Conservation (phyloP, 1,140 invertebrate genomes). For the Steinernema feltiae region DNA sequence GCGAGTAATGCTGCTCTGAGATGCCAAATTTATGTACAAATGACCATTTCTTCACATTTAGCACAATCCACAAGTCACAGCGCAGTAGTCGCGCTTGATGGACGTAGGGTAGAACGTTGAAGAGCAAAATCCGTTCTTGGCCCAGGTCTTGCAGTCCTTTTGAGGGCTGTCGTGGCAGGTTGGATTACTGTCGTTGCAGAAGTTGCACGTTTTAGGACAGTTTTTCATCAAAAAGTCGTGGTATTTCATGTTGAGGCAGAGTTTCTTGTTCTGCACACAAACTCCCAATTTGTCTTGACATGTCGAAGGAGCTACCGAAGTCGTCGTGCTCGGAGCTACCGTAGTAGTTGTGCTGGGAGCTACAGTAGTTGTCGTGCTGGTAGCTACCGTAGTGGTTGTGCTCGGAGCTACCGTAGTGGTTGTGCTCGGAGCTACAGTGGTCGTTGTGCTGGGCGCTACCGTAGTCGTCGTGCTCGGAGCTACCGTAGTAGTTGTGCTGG, state of each 20-base stretch:
- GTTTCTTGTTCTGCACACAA: not conserved
- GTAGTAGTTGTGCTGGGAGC: too few relatives aligned
- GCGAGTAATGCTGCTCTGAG: too few relatives aligned
- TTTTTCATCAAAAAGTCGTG: not conserved
- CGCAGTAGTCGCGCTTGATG: not conserved
- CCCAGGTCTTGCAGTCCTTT: not conserved
- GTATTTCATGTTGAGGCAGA: not conserved
- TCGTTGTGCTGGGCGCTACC: too few relatives aligned
- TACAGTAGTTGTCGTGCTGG: too few relatives aligned
- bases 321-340: too few relatives aligned
- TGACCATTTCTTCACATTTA: too few relatives aligned
- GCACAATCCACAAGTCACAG: not conserved
- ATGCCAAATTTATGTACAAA: too few relatives aligned
- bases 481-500: too few relatives aligned
- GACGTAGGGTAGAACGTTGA: not conserved
- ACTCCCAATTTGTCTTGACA: not conserved
- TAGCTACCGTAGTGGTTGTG: too few relatives aligned
- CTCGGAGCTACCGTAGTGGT: too few relatives aligned
- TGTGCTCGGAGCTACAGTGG: too few relatives aligned
- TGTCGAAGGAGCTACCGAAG: not conserved
- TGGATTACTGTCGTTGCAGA: not conserved
- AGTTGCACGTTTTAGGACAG: not conserved
- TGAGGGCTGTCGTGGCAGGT: not conserved
- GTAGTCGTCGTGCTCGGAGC: too few relatives aligned
- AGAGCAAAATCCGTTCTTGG: not conserved